A percentile compares a stretch with the other conserved stretches of the same genome.
Evolutionary conservation across 1,140 invertebrate species (phyloP).

Genomic region (Platyura marginata): DNA sequence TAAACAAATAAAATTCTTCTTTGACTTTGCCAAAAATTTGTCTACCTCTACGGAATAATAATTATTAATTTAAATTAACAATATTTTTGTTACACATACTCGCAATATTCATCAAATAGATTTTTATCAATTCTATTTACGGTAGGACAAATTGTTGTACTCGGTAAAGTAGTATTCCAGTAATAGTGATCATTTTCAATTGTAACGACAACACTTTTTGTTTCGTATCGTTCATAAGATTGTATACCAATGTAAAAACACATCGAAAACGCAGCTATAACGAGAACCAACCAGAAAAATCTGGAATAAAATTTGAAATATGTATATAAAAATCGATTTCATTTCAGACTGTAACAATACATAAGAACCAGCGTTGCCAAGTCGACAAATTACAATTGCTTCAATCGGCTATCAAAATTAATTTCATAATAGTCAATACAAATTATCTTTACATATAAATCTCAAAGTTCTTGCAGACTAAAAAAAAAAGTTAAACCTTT

Average conservation of each 20-base stretch:
- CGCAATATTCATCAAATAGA: slow-evolving; percentile 20
- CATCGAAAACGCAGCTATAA: slow-evolving; percentile 11
- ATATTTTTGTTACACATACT: slow-evolving; percentile 14
- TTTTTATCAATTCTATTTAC: slow-evolving; percentile 23
- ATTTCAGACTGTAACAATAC: too few relatives aligned
- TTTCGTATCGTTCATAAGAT: slow-evolving; percentile 11
- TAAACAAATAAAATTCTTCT: slow-evolving; percentile 11
- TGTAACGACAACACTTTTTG: slow-evolving; percentile 36
- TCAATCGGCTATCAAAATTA: too few relatives aligned
- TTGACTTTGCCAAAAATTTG: slow-evolving; percentile 3
- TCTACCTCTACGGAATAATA: neutral
- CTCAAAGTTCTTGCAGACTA: too few relatives aligned
- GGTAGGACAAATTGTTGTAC: slow-evolving; percentile 31
- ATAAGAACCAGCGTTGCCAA: too few relatives aligned
- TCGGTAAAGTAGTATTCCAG: slow-evolving; percentile 47
- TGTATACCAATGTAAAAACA: slow-evolving; percentile 13
- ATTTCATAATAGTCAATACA: too few relatives aligned
- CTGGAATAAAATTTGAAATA: neutral
- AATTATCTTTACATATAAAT: too few relatives aligned
- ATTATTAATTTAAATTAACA: too few relatives aligned
- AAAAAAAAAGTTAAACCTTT: too few relatives aligned
- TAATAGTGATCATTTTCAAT: slow-evolving; percentile 45
- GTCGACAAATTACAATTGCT: too few relatives aligned
- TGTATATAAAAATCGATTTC: too few relatives aligned
- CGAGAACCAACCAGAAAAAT: slow-evolving; percentile 12